Percentiles rank a stretch among this genome's conserved stretches.
These are phyloP conservation scores for Apeira syringaria DNA, from an alignment of 2,888 invertebrate genomes.

Conservation along the genomic window DNA sequence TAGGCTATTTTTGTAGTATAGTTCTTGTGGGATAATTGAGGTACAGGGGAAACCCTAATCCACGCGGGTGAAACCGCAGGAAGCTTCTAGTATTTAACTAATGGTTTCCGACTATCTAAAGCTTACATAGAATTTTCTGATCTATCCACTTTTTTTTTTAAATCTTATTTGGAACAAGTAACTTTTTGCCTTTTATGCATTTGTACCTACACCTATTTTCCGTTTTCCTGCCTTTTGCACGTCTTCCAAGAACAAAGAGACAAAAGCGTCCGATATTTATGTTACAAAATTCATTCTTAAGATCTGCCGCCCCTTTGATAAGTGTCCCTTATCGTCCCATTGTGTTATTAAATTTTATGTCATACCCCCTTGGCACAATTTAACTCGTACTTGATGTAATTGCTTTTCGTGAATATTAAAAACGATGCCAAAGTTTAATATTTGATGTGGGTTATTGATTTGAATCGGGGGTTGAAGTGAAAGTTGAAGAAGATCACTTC, in stretches of 20 bases:
- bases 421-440: constrained; percentile 31
- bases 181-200: too few species aligned
- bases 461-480: constrained; percentile 13
- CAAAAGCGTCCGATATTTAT: constrained; percentile 26
- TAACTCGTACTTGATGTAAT: constrained; percentile 50
- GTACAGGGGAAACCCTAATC: too few species aligned
- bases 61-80: too few species aligned
- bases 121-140: too few species aligned
- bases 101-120: too few species aligned
- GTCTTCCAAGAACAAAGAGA: constrained; percentile 12
- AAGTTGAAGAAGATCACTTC: too few species aligned
- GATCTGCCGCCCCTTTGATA: constrained; percentile 33
- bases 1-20: too few species aligned
- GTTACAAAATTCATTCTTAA: constrained; percentile 27
- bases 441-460: constrained; percentile 17
- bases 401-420: constrained; percentile 50
- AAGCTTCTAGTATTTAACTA: too few species aligned
- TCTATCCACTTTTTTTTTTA: too few species aligned
- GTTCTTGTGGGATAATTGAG: too few species aligned
- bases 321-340: constrained; percentile 39
- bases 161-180: too few species aligned
- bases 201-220: neutral
- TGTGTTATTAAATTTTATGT: constrained; percentile 52
- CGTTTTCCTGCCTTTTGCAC: neutral
- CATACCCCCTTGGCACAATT: constrained; percentile 31